Evolutionary conservation across 1,140 invertebrate species (phyloP).

Genomic region (Achroia grisella): DNA sequence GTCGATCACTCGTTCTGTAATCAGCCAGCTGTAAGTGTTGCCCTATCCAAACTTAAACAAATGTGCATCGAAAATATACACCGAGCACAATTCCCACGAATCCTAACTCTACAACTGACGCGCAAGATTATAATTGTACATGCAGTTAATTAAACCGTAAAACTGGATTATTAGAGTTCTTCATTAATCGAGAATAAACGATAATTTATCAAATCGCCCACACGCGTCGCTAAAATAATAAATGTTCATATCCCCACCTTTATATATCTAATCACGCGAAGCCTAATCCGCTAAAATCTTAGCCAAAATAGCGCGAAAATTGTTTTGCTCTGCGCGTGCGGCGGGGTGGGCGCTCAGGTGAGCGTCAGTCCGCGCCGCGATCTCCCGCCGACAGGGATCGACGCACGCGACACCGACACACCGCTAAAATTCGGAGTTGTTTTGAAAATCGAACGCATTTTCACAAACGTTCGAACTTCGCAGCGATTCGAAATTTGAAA

Average conservation of each 20-base stretch:
- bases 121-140: no score
- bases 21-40: constrained; percentile 34
- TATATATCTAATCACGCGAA: constrained; percentile 53
- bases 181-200: constrained; percentile 25
- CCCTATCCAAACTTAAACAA: constrained; percentile 23
- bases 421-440: constrained; percentile 46
- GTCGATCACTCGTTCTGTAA: constrained; percentile 52
- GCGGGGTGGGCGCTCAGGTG: constrained; percentile 52
- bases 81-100: neutral
- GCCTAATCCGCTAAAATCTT: constrained; percentile 67
- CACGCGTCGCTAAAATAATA: constrained; percentile 28
- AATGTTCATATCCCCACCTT: constrained; percentile 38
- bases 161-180: constrained; percentile 17
- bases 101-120: no score
- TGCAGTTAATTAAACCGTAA: constrained; percentile 10
- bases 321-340: constrained; percentile 59
- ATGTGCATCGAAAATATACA: constrained; percentile 17
- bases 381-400: constrained; percentile 59
- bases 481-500: constrained; percentile 2
- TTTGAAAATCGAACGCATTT: constrained; percentile 25
- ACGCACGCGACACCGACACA: constrained; percentile 32
- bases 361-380: constrained; percentile 62
- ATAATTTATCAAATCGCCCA: constrained; percentile 39
- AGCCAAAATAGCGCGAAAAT: constrained; percentile 72
- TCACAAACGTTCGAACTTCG: neutral